Evolutionary conservation across 2,797 vertebrate genomes (phyloP), one percentile per base, ranked within the genome.

Genomic region (Margarornis squamiger): DNA sequence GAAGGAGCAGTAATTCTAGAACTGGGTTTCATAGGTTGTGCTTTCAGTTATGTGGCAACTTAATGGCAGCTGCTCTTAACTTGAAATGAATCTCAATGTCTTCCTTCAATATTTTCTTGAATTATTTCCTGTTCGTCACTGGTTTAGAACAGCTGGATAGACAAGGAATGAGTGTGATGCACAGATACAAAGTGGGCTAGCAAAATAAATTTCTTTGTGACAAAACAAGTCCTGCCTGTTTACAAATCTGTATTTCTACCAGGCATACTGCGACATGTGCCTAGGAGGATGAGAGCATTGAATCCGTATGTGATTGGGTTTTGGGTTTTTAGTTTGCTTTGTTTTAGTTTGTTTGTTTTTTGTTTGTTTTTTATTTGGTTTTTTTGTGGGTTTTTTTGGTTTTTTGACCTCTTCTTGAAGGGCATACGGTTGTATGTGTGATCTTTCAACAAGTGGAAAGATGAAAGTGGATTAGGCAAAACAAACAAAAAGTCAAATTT

Each of bases 1-100:
- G 61, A 86, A 96, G 93, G 87, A 96, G 58, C 65, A 73, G 51
- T 80, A 43, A 24, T 76, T 88, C 30, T 82, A 84, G 58, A 90
- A 36, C 32, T 75, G 63, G 23, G 6, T 91, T 94, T 88, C 58
- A 75, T 45, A 63, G 43, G 26, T 62, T 85, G 24, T 12, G 9
- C 39, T 68, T 48, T 83, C 18, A 34, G 29, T 83, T 86, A 17
- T 12, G 23, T 49, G n/a, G 30, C 57, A 83, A 66, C 23, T 46
- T 85, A 84, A 76, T 61, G 52, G 29, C 45, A 77, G 18, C 54
- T 85, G 63, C n/a, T 68, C 1, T 68, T 79, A 52, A 74, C 26
- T 59, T 49, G 41, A 62, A 26, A 86, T 52, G 46, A 79, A 58
- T 73, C 36, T 86, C 67, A 63, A 9, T 73, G 13, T 12, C 22